Evolutionary conservation across 2,888 invertebrate genomes (phyloP).

Genomic region (Octodonta nipae): DNA sequence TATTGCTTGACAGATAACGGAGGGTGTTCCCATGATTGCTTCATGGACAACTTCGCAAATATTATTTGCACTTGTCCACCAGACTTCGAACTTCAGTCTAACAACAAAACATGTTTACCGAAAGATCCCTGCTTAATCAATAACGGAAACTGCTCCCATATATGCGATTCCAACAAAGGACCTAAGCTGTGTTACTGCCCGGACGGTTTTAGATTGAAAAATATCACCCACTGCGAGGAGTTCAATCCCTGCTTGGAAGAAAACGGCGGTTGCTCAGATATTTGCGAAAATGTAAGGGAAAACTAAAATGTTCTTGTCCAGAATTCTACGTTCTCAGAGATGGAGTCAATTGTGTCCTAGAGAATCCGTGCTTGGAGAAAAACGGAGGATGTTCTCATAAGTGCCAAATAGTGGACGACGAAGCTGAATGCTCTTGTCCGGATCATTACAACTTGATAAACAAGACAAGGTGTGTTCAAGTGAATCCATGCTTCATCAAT

Average conservation of each 20-base stretch:
- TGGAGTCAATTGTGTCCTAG: constrained; percentile 25
- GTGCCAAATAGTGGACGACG: constrained; percentile 22
- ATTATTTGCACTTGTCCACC: constrained; percentile 37
- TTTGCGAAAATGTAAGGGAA: constrained; percentile 36
- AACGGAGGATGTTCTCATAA: constrained; percentile 23
- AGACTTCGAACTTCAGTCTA: constrained; percentile 20
- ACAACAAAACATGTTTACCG: constrained; percentile 24
- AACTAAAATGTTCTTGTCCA: constrained; percentile 41
- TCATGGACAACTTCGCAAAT: constrained; percentile 16
- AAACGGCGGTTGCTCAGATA: constrained; percentile 37
- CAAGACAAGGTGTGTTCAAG: constrained; percentile 25
- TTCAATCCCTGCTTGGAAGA: constrained; percentile 30
- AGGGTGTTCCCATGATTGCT: constrained; percentile 23
- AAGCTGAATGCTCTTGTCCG: constrained; percentile 41
- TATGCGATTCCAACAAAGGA: constrained; percentile 29
- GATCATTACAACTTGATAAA: constrained; percentile 25
- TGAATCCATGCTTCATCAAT: constrained; percentile 29
- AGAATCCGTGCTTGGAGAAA: constrained; percentile 22
- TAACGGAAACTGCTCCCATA: constrained; percentile 47
- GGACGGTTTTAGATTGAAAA: constrained; percentile 29
- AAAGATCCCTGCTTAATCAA: constrained; percentile 26
- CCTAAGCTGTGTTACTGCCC: constrained; percentile 17
- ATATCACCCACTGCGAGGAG: constrained; percentile 36
- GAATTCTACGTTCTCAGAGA: constrained; percentile 32
- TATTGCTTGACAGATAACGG: constrained; percentile 32